Evolutionary conservation across 2,113 vertebrate genomes (phyloP), one percentile per base, ranked within the genome.

Genomic region (Eretmochelys imbricata): DNA sequence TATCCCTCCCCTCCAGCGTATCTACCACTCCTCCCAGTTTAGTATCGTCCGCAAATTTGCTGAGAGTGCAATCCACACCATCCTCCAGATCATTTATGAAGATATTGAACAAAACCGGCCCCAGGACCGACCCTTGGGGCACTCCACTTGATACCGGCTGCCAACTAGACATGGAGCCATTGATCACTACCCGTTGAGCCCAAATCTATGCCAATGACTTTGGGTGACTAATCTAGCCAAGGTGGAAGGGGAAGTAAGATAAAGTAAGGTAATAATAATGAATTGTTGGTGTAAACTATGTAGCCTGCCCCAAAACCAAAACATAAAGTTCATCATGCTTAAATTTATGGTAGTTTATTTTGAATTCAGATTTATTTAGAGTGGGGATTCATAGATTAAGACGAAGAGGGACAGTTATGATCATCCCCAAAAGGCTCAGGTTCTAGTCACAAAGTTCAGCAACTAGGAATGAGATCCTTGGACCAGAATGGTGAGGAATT

Each of bases 361-460:
- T 1, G 22, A 54, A 69, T 42, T n/a, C 35, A n/a, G 65, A 38
- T 1, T 69, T 69, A 69, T 69, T 69, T 69, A 69, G 35, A n/a
- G 17, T 1, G 9, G 20, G 17, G 46, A 35, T 59, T 84, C 54
- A 2, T 0, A 62, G 9, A 3, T 78, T 78, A 78, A 46, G 72
- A 38, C 10, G 6, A 75, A 25, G 42, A 46, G 24, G 51, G 65
- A 3, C 9, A 22, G 0, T 0, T 0, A 16, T 1, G 76, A 49
- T 4, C 62, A 5, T 1, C 49, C 35, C 50, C 19, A 11, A 31
- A 50, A 59, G 42, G 1, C 29, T 31, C n/a, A 53, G 3, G 11
- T 25, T 78, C 42, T 48, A 27, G 4, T 27, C 1, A 5, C 14
- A 6, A 84, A 54, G 35, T 27, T 5, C 11, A 75, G 78, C 0